phyloP scores from a whole-genome alignment of 2,888 invertebrate genomes.

The Caenorhabditis imperialis region DNA sequence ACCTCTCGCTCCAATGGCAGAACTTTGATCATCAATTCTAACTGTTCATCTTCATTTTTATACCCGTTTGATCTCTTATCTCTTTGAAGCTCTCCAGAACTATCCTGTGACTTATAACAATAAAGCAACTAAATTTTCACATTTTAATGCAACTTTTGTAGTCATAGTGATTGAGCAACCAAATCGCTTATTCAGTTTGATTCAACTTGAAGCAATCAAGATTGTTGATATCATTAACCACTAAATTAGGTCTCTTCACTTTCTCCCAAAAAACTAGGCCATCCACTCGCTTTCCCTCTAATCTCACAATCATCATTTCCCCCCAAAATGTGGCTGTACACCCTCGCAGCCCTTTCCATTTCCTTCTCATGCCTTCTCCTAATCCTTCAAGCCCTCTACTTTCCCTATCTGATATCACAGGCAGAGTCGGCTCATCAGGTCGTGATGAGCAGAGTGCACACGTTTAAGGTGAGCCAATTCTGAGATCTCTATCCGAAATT shows the following conservation, averaged over 20 bases:
- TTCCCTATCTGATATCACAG: conserved; percentile 49
- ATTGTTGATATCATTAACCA: too few species aligned
- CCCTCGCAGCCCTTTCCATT: conserved; percentile 33
- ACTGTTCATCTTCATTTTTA: conserved; percentile 1
- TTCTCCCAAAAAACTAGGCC: conserved; percentile 37
- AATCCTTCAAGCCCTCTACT: conserved; percentile 39
- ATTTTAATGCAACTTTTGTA: too few species aligned
- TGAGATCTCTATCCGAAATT: not conserved
- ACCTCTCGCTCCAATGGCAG: conserved; percentile 37
- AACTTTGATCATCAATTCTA: conserved; percentile 48
- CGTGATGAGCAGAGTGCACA: conserved; percentile 22
- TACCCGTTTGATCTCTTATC: too few species aligned
- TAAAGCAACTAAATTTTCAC: too few species aligned
- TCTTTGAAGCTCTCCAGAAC: too few species aligned
- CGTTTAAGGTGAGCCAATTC: conserved; percentile 36
- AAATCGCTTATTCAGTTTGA: too few species aligned
- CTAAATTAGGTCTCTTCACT: not conserved
- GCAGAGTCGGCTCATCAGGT: conserved; percentile 43
- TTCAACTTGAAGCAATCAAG: too few species aligned
- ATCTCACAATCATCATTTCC: conserved; percentile 1
- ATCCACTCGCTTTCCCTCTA: not conserved
- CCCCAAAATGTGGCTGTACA: conserved; percentile 39
- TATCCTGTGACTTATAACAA: too few species aligned
- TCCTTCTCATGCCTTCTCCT: conserved; percentile 48
- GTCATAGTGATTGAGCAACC: too few species aligned